phyloP scores from a whole-genome alignment of 2,113 vertebrate species.

The Scopus umbretta region DNA sequence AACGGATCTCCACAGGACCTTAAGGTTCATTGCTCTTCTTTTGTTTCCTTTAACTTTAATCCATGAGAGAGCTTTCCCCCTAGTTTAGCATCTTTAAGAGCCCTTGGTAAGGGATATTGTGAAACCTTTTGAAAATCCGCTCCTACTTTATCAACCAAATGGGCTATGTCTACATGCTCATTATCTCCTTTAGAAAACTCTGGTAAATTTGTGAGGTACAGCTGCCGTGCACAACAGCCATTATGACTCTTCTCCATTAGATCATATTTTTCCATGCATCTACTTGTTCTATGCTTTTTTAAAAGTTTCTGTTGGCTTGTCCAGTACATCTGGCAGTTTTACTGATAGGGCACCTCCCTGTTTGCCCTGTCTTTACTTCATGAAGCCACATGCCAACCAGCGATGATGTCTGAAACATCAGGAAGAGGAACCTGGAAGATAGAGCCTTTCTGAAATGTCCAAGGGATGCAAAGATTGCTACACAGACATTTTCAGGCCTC shows the following conservation, averaged over 20 bases:
- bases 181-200: neutral
- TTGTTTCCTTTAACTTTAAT: neutral
- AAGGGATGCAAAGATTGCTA: neutral
- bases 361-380: neutral
- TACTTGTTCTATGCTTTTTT: neutral
- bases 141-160: neutral
- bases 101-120: neutral
- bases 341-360: neutral
- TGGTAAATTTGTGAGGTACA: neutral
- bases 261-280: neutral
- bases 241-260: neutral
- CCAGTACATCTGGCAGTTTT: neutral
- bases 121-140: neutral
- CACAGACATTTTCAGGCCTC: constrained; percentile 29
- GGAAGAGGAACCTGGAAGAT: neutral
- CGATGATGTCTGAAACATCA: neutral
- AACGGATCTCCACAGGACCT: neutral
- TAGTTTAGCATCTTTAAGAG: neutral
- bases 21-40: neutral
- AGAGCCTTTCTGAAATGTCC: constrained; percentile 10
- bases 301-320: neutral
- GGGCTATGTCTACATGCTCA: neutral
- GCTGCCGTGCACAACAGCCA: neutral
- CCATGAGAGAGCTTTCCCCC: neutral
- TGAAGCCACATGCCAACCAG: neutral